Percentiles rank a stretch among this genome's conserved stretches.
These are phyloP conservation scores for Epinephelus cyanopodus DNA, from an alignment of 2,113 vertebrate species.

Conservation along the genomic window DNA sequence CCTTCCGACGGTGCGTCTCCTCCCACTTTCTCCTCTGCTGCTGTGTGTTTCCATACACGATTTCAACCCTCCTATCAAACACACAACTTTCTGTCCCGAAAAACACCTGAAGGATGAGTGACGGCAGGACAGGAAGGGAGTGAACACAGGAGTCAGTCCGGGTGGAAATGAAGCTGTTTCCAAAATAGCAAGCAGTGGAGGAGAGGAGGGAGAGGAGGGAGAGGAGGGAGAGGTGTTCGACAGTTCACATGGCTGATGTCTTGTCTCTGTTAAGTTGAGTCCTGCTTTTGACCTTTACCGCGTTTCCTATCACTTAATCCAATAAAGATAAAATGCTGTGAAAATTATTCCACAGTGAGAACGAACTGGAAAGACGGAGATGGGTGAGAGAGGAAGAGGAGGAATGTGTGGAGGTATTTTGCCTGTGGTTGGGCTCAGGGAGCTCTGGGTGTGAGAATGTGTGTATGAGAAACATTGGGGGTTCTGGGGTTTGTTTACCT, in stretches of 20 bases:
- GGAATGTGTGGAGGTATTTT: slow-evolving; percentile 28
- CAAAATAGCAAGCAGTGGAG: slow-evolving; percentile 31
- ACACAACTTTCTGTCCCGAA: slow-evolving; percentile 56
- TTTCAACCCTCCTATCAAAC: slow-evolving; percentile 23
- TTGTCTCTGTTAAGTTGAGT: slow-evolving; percentile 15
- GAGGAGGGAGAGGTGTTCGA: slow-evolving; percentile 3
- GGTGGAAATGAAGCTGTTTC: slow-evolving; percentile 51
- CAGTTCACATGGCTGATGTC: slow-evolving; percentile 19
- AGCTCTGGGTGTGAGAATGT: slow-evolving; percentile 47
- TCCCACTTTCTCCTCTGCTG: slow-evolving; percentile 25
- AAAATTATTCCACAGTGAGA: neutral
- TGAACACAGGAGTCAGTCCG: slow-evolving; percentile 15
- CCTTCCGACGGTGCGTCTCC: slow-evolving; percentile 37
- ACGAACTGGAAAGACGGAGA: slow-evolving; percentile 3
- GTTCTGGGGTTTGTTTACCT: slow-evolving; percentile 75
- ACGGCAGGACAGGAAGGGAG: slow-evolving; percentile 15
- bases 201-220: neutral
- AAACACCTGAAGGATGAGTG: slow-evolving; percentile 56
- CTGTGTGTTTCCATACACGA: slow-evolving; percentile 36
- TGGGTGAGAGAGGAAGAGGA: neutral
- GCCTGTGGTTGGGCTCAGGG: slow-evolving; percentile 36
- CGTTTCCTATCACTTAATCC: slow-evolving; percentile 1
- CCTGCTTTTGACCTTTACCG: slow-evolving; percentile 37
- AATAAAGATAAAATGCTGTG: slow-evolving; percentile 5
- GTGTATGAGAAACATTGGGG: slow-evolving; percentile 52